These are phyloP conservation scores for Ptychobarbus kaznakovi DNA, from an alignment of 2,797 vertebrate species.

Conservation along the genomic window DNA sequence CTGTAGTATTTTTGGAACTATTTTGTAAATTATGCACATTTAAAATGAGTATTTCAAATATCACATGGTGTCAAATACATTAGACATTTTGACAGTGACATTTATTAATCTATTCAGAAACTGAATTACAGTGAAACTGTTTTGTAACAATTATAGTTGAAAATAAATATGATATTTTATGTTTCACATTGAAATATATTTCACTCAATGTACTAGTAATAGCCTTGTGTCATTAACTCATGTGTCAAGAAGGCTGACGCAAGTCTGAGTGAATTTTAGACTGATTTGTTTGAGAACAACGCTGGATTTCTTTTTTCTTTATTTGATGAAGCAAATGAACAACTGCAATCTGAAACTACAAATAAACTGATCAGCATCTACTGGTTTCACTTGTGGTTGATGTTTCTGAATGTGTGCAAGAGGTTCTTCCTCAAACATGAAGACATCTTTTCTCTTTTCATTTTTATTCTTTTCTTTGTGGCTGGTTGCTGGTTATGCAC, in stretches of 20 bases:
- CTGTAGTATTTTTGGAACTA: background rate
- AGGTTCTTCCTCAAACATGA: background rate
- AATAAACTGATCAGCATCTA: constrained; percentile 29
- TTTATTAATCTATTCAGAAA: background rate
- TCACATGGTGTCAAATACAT: background rate
- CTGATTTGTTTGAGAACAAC: background rate
- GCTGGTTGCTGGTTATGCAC: background rate
- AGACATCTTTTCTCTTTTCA: background rate
- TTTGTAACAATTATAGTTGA: background rate
- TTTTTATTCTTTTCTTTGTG: background rate
- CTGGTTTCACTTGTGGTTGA: constrained; percentile 2
- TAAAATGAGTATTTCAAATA: background rate
- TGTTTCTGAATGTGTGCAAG: background rate
- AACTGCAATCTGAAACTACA: background rate
- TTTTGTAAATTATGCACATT: background rate
- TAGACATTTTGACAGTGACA: background rate
- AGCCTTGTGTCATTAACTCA: background rate
- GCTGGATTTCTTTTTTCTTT: background rate
- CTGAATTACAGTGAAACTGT: background rate
- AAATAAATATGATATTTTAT: background rate
- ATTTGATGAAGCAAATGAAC: background rate
- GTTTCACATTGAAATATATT: constrained; percentile 23
- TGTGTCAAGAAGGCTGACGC: background rate
- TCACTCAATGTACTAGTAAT: background rate
- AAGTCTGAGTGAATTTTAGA: background rate